Evolutionary conservation across 1,140 invertebrate genomes (phyloP).

Genomic region (Drosophila tropicalis): DNA sequence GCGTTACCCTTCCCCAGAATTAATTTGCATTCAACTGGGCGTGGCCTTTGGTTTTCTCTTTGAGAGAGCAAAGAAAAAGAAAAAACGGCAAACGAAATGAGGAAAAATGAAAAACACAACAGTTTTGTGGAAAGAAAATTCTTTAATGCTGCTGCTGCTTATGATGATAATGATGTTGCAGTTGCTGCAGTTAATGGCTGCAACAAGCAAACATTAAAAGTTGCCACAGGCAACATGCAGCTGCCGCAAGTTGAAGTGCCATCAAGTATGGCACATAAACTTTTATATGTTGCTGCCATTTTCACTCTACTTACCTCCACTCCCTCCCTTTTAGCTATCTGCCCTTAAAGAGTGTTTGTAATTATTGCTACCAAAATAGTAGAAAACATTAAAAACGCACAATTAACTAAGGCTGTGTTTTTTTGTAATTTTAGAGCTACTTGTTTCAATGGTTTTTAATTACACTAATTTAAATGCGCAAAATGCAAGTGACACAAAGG

Average conservation of each 20-base stretch:
- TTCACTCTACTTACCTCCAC: not conserved
- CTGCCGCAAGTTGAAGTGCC: slow-evolving; percentile 12
- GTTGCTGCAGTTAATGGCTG: slow-evolving; percentile 13
- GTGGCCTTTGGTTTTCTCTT: slow-evolving; percentile 7
- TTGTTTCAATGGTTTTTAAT: slow-evolving; percentile 10
- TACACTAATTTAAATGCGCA: slow-evolving; percentile 1
- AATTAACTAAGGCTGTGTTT: slow-evolving; percentile 6
- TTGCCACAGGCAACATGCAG: slow-evolving; percentile 11
- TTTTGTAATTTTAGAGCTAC: slow-evolving; percentile 4
- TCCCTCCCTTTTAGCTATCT: not conserved
- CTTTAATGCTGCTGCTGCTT: not conserved
- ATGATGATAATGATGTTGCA: not conserved
- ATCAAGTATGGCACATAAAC: slow-evolving; percentile 11
- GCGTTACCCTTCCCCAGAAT: not conserved
- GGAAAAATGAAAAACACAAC: not conserved
- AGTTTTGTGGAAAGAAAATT: not conserved
- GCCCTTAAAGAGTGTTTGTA: not conserved
- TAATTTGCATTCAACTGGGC: slow-evolving; percentile 12
- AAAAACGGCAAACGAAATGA: not conserved
- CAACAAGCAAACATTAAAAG: slow-evolving; percentile 13
- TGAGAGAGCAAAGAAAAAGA: not conserved
- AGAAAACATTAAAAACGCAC: slow-evolving; percentile 6
- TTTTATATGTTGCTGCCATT: not conserved
- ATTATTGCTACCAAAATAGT: slow-evolving; percentile 7
- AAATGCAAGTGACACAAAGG: slow-evolving; percentile 3